Base-by-base conservation (phyloP, 2,888 invertebrate genomes). In the Dendrolimus pini region DNA sequence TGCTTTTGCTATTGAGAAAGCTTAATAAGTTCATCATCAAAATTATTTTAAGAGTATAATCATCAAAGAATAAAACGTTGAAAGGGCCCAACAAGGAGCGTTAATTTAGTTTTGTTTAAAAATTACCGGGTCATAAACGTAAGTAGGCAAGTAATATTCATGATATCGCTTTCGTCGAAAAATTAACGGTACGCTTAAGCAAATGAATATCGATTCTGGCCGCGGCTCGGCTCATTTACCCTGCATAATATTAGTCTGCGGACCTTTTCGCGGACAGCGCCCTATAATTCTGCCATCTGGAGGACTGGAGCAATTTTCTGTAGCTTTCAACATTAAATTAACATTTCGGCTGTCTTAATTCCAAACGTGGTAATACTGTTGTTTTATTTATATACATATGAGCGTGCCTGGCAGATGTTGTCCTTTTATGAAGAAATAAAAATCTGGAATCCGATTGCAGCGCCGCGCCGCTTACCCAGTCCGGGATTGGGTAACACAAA, bases 261-360 rank as follows among this genome's bases (percentile, higher is more conserved):
- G 74, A 79, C 83, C 82, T 82, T 82, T 82, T 70, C 78, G 79
- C 77, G 80, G 75, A 74, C 75, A 75, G 76, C 72, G 69, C 65
- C 77, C 79, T 77, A 85, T 86, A 86, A 84, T 83, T 84, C 81
- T 82, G 76, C 76, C 79, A 83, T 85, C 82, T 85, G 74, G 75
- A 81, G 80, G 78, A 83, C 84, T 83, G 75, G 74, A 78, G 82
- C 82, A 85, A 89, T 88, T 89, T 86, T 82, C 77, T 84, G 82
- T 83, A 81, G 84, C 85, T 83, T 80, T 84, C 81, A 78, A 84
- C 86, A 87, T 89, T 87, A 89, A 89, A 89, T 89, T 89, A 89
- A 89, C 88, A 89, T 89, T 88, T 47, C 9, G 9, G 12, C 8
- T 47, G 47, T 12, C 9, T 9, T 10, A 47, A 9, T 47, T 47